Evolutionary conservation across 1,140 invertebrate genomes (phyloP), one percentile per base, ranked within the genome.

Genomic region (fruit fly (Drosophila melanogaster)): DNA sequence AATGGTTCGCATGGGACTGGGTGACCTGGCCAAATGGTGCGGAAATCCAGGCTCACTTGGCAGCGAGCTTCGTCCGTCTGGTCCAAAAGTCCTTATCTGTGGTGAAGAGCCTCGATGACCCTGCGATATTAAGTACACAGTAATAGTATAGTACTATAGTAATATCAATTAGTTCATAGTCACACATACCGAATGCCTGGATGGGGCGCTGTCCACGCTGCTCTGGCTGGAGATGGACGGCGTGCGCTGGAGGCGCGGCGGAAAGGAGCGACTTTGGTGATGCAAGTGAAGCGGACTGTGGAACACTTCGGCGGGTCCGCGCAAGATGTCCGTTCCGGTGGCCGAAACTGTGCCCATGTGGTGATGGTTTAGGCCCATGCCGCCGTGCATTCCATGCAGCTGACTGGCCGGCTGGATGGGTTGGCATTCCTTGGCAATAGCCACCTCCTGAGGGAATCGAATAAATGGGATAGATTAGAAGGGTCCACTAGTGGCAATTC

Each of bases 141-240:
- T 1, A 19, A 3, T 19, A 43, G 10, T 22, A 19, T 19, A 0
- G 6, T 10, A n/a, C 11, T 19, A 17, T 12, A 33, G 33, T 1
- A 33, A 33, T 0, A 8, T 33, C 5, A 10, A 37, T 37, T 8
- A 19, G 15, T 17, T 17, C 7, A 3, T 6, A 0, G 6, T 15
- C 2, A 5, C 8, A 92, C 92, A 93, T 79, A 94, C 93, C 84
- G 95, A 95, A 75, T 94, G 94, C 90, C 94, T 94, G 12, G 95
- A 94, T 47, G 94, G 94, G 60, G 94, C 95, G 81, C 95, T 95
- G 79, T 97, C 96, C 35, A 96, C 92, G 75, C 96, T 96, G 91
- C 95, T 95, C 84, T 97, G 96, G 14, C 96, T 96, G n/a, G 95
- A 96, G 55, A 96, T 94, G 12, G 96, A 96, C 14, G 96, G 95